Conservation (phyloP, 2,888 invertebrate species). For the Caenorhabditis angaria region DNA sequence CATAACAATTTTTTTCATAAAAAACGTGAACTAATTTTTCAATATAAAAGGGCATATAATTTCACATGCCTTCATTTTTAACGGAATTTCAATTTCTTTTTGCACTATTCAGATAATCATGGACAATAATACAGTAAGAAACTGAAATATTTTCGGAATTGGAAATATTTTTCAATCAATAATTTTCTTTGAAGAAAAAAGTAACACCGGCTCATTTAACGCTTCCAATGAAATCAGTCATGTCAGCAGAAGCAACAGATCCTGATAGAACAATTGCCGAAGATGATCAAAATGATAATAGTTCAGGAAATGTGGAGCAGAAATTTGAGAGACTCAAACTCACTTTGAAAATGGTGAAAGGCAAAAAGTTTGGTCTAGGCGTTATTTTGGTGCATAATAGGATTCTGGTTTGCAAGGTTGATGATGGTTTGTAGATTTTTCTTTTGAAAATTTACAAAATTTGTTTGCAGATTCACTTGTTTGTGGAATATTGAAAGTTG, state of each 20-base stretch:
- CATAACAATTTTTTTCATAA: too few relatives aligned
- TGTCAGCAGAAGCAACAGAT: background rate
- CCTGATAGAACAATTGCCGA: conserved; percentile 26
- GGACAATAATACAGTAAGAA: background rate
- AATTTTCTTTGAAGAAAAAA: background rate
- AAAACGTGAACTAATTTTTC: too few relatives aligned
- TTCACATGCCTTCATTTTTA: too few relatives aligned
- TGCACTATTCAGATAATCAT: conserved; percentile 1
- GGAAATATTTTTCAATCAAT: background rate
- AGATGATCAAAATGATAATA: conserved; percentile 34
- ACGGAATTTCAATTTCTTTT: background rate
- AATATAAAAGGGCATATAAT: too few relatives aligned
- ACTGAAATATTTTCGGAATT: too few relatives aligned
- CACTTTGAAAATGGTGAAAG: conserved; percentile 6
- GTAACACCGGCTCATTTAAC: background rate
- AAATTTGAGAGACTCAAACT: conserved; percentile 28
- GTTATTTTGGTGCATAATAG: conserved; percentile 32
- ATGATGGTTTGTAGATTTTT: conserved; percentile 13
- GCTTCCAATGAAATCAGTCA: background rate
- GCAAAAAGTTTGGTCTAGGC: conserved; percentile 36
- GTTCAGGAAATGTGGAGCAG: conserved; percentile 26
- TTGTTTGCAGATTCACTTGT: conserved; percentile 29
- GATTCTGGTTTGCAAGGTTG: conserved; percentile 37
- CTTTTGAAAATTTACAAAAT: background rate
- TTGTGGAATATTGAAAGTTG: conserved; percentile 20